Evolutionary conservation across 2,888 invertebrate genomes (phyloP).

Genomic region (Nezara viridula): DNA sequence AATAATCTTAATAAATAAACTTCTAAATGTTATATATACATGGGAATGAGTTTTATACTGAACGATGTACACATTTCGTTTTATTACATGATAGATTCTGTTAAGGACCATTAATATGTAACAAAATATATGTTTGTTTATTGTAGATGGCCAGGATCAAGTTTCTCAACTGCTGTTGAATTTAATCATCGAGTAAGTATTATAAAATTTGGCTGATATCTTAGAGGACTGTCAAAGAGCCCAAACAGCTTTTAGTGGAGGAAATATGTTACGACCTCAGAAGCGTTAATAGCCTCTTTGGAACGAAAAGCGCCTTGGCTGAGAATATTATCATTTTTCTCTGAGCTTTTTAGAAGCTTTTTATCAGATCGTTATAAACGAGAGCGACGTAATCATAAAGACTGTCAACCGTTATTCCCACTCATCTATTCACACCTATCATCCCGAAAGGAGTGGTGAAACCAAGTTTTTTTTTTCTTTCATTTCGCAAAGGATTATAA

Average conservation of each 20-base stretch:
- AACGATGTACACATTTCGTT: background rate
- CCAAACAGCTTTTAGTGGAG: conserved; percentile 38
- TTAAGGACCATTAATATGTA: background rate
- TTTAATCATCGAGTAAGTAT: background rate
- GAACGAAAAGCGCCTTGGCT: conserved; percentile 8
- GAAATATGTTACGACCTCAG: conserved; percentile 3
- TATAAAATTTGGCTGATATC: conserved; percentile 1
- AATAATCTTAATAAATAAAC: too few species aligned
- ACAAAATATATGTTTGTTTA: background rate
- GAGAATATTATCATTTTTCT: conserved; percentile 47
- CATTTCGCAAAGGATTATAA: background rate
- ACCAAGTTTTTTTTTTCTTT: background rate
- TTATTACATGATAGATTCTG: background rate
- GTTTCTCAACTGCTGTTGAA: conserved; percentile 8
- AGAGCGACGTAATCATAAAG: conserved; percentile 5
- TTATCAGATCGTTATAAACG: conserved; percentile 19
- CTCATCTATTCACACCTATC: conserved; percentile 1
- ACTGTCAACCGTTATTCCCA: background rate
- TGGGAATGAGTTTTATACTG: too few species aligned
- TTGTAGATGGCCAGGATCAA: background rate
- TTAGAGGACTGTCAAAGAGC: background rate
- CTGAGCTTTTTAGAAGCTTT: conserved; percentile 5
- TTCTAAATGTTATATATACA: too few species aligned
- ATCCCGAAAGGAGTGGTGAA: background rate
- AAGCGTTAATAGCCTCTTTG: conserved; percentile 8